Evolutionary conservation across 2,113 vertebrate genomes (phyloP), one percentile per base, ranked within the genome.

Genomic region (Archilochus colubris): DNA sequence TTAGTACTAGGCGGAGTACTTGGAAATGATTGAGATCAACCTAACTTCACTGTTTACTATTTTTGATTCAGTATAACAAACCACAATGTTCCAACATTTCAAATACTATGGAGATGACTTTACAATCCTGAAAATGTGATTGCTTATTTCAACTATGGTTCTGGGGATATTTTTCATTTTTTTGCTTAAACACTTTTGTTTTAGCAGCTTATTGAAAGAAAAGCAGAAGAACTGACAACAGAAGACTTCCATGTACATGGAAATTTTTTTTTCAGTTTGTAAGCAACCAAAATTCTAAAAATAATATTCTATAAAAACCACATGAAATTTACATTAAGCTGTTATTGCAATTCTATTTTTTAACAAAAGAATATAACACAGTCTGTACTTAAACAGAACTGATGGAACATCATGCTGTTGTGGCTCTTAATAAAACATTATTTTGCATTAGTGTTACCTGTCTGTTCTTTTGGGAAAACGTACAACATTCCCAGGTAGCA

Each of bases 201-300:
- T 90, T 33, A 84, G 79, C 5, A n/a, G 12, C 4, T 82, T 77
- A 33, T 53, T 73, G 18, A 91, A 73, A 54, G 70, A 72, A 70
- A 72, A 72, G 31, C 7, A 58, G 88, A 91, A 40, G 55, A 87
- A 50, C 18, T 55, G 25, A 81, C 82, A 54, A 91, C 6, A 66
- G 82, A 89, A 70, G 16, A 64, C 12, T 6, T 1, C 3, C 50
- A 31, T 23, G 17, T 33, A 61, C 17, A 73, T 2, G 40, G 20
- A 69, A 70, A 31, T 48, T 82, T 92, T 86, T 48, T 82, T 92
- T 86, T 59, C 30, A 3, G 5, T 57, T 87, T 89, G 30, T 74
- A 87, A 85, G 74, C 19, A 79, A 88, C 14, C 4, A 36, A 74
- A 82, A n/a, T 64, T 95, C 51, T 92, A 90, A 92, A 93, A 92